These are phyloP conservation scores for Pectinophora gossypiella DNA, from an alignment of 1,140 invertebrate species.

Conservation along the genomic window DNA sequence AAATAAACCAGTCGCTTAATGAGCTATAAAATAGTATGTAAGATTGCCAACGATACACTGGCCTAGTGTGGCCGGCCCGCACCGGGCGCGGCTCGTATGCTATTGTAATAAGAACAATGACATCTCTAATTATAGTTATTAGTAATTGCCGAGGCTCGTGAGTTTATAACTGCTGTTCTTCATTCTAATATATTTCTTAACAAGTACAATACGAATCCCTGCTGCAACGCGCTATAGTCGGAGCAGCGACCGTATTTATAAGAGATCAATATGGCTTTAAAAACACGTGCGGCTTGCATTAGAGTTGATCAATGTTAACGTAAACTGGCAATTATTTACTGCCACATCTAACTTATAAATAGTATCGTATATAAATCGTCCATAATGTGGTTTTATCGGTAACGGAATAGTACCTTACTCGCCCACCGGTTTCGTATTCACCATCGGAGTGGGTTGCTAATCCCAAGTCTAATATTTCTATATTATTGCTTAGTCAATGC, in stretches of 20 bases:
- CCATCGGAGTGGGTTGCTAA: neutral
- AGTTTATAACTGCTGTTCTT: constrained; percentile 43
- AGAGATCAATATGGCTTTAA: constrained; percentile 70
- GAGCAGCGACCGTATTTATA: constrained; percentile 42
- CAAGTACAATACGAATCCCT: constrained; percentile 44
- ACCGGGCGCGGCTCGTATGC: constrained; percentile 15
- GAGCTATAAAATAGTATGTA: constrained; percentile 63
- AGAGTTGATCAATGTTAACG: constrained; percentile 41
- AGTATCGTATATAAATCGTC: constrained; percentile 40
- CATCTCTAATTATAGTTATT: constrained; percentile 31
- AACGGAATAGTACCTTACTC: constrained; percentile 40
- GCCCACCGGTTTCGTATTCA: constrained; percentile 17
- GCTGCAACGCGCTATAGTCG: constrained; percentile 15
- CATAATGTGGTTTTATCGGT: constrained; percentile 32
- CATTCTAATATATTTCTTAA: constrained; percentile 53
- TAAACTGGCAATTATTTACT: constrained; percentile 38
- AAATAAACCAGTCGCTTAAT: constrained; percentile 71
- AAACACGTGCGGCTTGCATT: constrained; percentile 41
- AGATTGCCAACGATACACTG: constrained; percentile 70
- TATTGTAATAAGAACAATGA: constrained; percentile 35
- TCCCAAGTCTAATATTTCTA: no score
- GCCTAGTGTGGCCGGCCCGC: constrained; percentile 42
- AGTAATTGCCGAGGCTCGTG: constrained; percentile 44
- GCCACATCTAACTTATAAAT: constrained; percentile 48
- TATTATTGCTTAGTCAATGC: neutral